These are phyloP conservation scores for Synanthedon andrenaeformis DNA, from an alignment of 2,888 invertebrate genomes.

Conservation along the genomic window DNA sequence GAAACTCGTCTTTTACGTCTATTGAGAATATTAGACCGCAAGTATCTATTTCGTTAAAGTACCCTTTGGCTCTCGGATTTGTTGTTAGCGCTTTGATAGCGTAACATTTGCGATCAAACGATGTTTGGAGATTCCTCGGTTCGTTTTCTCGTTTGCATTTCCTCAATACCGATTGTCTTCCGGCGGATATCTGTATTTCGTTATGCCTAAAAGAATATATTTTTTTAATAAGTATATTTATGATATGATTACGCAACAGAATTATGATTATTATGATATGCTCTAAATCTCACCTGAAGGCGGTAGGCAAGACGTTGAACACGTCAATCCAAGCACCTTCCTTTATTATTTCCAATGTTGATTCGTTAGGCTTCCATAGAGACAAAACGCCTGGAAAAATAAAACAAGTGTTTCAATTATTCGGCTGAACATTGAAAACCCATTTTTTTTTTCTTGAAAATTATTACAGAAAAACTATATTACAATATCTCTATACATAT, in stretches of 20 bases:
- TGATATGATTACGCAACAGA: no score
- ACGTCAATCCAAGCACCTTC: constrained; percentile 74
- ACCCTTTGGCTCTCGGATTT: constrained; percentile 26
- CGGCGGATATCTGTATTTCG: constrained; percentile 69
- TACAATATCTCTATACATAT: no score
- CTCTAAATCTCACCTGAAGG: constrained; percentile 34
- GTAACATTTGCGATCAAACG: constrained; percentile 43
- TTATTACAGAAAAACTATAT: no score
- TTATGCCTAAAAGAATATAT: constrained; percentile 40
- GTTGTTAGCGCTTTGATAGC: constrained; percentile 53
- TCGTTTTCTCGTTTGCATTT: constrained; percentile 25
- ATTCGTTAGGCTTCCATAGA: constrained; percentile 79
- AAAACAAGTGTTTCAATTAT: background rate
- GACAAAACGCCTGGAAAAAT: constrained; percentile 59
- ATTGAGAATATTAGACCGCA: constrained; percentile 75
- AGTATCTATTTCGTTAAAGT: constrained; percentile 80
- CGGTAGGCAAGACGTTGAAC: constrained; percentile 68
- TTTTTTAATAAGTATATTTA: no score
- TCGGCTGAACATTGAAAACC: no score
- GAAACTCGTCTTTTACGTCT: constrained; percentile 47
- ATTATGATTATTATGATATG: no score
- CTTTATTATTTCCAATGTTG: constrained; percentile 65
- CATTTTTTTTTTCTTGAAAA: no score
- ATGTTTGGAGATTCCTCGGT: constrained; percentile 16
- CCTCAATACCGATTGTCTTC: constrained; percentile 58